Evolutionary conservation across 2,113 vertebrate species (phyloP).

Genomic region (Puma concolor): DNA sequence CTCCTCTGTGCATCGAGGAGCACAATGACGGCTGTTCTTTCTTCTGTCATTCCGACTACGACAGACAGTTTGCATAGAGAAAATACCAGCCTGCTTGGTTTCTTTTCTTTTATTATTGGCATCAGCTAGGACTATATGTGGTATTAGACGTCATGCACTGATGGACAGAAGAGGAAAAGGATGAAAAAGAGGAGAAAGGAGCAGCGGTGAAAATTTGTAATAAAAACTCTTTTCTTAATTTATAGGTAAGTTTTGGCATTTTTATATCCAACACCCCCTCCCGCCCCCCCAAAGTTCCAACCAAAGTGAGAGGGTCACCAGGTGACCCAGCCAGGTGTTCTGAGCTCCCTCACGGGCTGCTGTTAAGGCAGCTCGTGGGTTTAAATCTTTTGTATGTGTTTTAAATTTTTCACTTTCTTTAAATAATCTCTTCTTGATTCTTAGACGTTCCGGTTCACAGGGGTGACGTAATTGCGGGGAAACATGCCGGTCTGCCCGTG

Average conservation of each 20-base stretch:
- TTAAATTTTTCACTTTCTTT: slow-evolving; percentile 82
- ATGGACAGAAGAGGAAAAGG: slow-evolving; percentile 81
- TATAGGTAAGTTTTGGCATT: slow-evolving; percentile 89
- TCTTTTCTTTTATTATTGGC: slow-evolving; percentile 87
- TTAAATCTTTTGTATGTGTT: slow-evolving; percentile 74
- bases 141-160: slow-evolving; percentile 91
- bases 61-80: slow-evolving; percentile 86
- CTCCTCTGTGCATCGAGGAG: slow-evolving; percentile 58
- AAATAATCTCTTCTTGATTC: slow-evolving; percentile 85
- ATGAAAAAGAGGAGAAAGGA: slow-evolving; percentile 81
- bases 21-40: slow-evolving; percentile 74
- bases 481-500: slow-evolving; percentile 99
- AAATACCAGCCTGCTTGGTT: slow-evolving; percentile 87
- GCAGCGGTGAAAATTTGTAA: slow-evolving; percentile 88
- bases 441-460: slow-evolving; percentile 98
- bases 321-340: slow-evolving; percentile 82
- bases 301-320: slow-evolving; percentile 85
- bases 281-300: slow-evolving; percentile 85
- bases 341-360: slow-evolving; percentile 83
- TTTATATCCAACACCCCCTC: slow-evolving; percentile 84
- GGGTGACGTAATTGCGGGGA: slow-evolving; percentile 99
- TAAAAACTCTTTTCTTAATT: slow-evolving; percentile 84
- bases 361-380: slow-evolving; percentile 84
- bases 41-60: slow-evolving; percentile 79
- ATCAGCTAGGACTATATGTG: slow-evolving; percentile 85